A percentile compares a stretch with the other conserved stretches of the same genome.
These are phyloP conservation scores for Drosophila nigricruria DNA, from an alignment of 2,888 invertebrate species.

Conservation along the genomic window DNA sequence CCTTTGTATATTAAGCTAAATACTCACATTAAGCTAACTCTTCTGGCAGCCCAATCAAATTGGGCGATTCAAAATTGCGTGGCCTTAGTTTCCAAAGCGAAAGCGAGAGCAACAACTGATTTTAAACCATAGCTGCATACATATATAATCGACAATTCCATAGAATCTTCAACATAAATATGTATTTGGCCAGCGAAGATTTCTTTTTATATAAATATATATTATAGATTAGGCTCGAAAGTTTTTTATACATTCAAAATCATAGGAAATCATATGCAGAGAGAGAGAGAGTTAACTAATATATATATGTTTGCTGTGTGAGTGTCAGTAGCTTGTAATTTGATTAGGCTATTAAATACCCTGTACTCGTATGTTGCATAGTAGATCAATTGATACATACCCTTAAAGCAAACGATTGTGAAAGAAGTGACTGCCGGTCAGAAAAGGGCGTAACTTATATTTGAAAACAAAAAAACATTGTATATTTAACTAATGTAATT, in stretches of 20 bases:
- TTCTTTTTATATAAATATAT: conserved; percentile 13
- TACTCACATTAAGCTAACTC: conserved; percentile 56
- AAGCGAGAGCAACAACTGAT: conserved; percentile 43
- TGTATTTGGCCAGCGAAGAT: conserved; percentile 8
- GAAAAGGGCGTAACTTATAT: conserved; percentile 71
- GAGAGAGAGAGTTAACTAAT: conserved; percentile 6
- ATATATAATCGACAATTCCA: conserved; percentile 48
- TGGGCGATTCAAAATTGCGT: conserved; percentile 55
- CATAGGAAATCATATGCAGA: conserved; percentile 24
- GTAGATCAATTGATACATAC: conserved; percentile 48
- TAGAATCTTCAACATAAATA: conserved; percentile 55
- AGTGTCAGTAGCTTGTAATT: conserved; percentile 44
- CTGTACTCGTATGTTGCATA: conserved; percentile 31
- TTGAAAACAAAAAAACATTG: conserved; percentile 44
- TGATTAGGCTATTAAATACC: conserved; percentile 44
- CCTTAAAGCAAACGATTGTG: conserved; percentile 57
- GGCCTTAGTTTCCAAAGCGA: conserved; percentile 67
- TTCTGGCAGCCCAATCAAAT: conserved; percentile 62
- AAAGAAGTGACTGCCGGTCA: conserved; percentile 76
- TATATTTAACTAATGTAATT: conserved; percentile 61
- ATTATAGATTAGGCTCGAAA: conserved; percentile 25
- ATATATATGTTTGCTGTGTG: conserved; percentile 23
- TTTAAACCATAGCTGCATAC: conserved; percentile 33
- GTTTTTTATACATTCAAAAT: conserved; percentile 31
- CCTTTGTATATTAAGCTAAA: conserved; percentile 40